Evolutionary conservation across 2,113 vertebrate species (phyloP).

Genomic region (Dendrocopos noguchii): DNA sequence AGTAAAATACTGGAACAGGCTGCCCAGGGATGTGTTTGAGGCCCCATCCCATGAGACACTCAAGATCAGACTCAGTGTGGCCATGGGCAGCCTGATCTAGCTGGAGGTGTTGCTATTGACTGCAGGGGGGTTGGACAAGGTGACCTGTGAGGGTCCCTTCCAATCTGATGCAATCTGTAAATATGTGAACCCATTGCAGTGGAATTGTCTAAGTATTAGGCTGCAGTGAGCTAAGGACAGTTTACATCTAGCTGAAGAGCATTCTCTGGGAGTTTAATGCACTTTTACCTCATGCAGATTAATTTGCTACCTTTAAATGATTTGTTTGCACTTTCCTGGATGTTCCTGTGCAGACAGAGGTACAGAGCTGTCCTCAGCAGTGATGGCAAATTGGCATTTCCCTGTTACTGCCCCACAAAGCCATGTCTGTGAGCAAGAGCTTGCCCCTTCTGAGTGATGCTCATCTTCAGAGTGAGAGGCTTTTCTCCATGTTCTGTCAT

Average conservation of each 20-base stretch:
- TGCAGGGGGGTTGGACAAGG: too few species aligned
- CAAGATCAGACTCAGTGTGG: too few species aligned
- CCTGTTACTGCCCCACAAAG: background rate
- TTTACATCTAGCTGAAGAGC: background rate
- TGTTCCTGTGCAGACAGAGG: accelerated
- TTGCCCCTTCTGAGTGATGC: background rate
- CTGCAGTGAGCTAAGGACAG: background rate
- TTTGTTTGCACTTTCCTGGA: background rate
- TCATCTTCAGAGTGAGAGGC: background rate
- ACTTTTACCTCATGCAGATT: background rate
- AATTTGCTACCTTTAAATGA: background rate
- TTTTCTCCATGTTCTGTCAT: background rate
- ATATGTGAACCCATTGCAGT: background rate
- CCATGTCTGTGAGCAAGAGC: accelerated
- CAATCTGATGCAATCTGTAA: background rate
- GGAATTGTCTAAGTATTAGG: background rate
- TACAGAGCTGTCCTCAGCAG: background rate
- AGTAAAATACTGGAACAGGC: too few species aligned
- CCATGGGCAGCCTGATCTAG: too few species aligned
- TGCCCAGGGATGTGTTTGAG: too few species aligned
- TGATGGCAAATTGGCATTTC: accelerated
- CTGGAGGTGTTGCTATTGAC: too few species aligned
- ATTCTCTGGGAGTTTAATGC: background rate
- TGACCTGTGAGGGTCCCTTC: too few species aligned
- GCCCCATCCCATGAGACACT: too few species aligned